Evolutionary conservation across 1,140 invertebrate genomes (phyloP), one percentile per base, ranked within the genome.

Genomic region (Acromyrmex echinatior): DNA sequence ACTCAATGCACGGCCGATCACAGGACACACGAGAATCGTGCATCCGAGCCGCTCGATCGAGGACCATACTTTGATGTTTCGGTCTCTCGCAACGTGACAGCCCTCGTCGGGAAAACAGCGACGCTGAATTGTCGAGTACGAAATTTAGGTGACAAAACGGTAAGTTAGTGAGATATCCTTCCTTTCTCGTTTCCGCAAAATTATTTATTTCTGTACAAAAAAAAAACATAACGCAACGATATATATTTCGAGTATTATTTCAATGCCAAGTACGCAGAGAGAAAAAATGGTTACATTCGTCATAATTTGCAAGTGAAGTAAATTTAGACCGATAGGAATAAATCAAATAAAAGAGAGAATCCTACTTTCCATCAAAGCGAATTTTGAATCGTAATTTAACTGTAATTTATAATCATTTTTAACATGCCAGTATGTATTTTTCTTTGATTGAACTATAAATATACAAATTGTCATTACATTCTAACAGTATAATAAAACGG

Each of bases 71-170:
- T 98, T 92, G 97, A 98, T 88, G 95, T 96, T 21, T 96, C 96
- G 0, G 97, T 96, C 76, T 98, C 97, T 0, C 97, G 96, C 90
- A 98, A 98, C 93, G 97, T 98, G 28, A 98, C 97, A 60, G 97
- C 97, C 1, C 96, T 98, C 5, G 97, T 98, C 3, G 98, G 97
- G 31, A 98, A 97, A 93, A 97, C 97, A 0, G 97, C 98, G 7
- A 97, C 97, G 87, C 96, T 98, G 10, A 97, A 97, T 90, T 98
- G 98, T 94, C 96, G 97, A 70, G 97, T 98, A 7, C 96, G 97
- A 90, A 98, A 98, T 94, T 96, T 98, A 68, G 97, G 97, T 31
- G 98, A 98, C 91, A 96, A 97, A 93, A 98, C 97, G 95, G 97
- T 98, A 93, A 77, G 93, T 87, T 87, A 25, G 3, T 6, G 3